Evolutionary conservation across 2,797 vertebrate genomes (phyloP).

Genomic region (Peromyscus melanophrys): DNA sequence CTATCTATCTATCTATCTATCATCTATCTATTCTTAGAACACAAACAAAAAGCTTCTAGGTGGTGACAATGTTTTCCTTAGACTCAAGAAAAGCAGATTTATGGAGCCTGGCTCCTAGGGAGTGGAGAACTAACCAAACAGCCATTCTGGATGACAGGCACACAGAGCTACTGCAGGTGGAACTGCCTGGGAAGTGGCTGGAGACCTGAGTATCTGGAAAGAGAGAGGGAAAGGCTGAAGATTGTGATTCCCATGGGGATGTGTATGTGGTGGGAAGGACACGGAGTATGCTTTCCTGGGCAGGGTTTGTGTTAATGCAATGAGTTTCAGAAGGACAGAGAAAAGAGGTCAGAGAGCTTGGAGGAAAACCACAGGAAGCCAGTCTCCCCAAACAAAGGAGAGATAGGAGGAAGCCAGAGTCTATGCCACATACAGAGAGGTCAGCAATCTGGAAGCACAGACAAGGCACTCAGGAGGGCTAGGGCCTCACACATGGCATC

Average conservation of each 20-base stretch:
- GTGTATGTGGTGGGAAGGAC: background rate
- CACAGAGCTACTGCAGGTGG: background rate
- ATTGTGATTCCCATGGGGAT: background rate
- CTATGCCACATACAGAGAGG: too few species aligned
- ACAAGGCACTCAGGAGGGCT: background rate
- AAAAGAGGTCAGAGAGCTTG: background rate
- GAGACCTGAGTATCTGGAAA: background rate
- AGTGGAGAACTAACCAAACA: background rate
- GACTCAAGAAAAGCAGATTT: background rate
- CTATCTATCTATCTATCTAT: background rate
- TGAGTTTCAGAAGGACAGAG: background rate
- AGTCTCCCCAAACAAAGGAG: background rate
- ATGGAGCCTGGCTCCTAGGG: background rate
- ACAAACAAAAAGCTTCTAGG: background rate
- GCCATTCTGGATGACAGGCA: background rate
- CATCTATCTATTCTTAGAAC: background rate
- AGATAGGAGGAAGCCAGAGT: background rate
- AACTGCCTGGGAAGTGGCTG: background rate
- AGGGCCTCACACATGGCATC: background rate
- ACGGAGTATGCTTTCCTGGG: background rate
- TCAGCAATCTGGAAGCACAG: background rate
- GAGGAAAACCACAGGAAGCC: background rate
- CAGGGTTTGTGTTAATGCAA: background rate
- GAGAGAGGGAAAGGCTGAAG: background rate
- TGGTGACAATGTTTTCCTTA: background rate